Evolutionary conservation across 2,113 vertebrate species (phyloP), one percentile per base, ranked within the genome.

Genomic region (Oenanthe oenanthe): DNA sequence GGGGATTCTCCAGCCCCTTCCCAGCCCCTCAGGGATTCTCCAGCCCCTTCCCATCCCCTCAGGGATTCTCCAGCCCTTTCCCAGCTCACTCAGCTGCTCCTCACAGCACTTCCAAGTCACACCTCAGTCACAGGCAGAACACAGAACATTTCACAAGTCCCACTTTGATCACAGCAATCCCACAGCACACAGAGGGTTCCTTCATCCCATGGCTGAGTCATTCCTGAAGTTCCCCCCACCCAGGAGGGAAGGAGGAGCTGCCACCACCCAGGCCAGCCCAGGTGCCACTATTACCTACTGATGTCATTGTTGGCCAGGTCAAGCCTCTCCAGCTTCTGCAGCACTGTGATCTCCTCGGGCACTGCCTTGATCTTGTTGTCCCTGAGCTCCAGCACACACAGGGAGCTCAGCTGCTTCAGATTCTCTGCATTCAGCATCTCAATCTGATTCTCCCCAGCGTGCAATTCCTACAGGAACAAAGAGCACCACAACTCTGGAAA

Each of bases 261-360:
- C 43, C 67, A 36, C 4, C 12, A 88, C 29, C 20, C 81, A 81
- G 58, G 20, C 62, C 13, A 32, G 61, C 15, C 31, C 75, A 26
- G 56, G 34, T 66, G 75, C 45, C 79, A 53, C 48, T 61, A 98
- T 93, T 98, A 99, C 99, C 96, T 99, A 96, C 98, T 97, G 83
- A 99, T 98, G 94, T 99, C 98, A 95, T 99, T 99, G 98, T 99
- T 99, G 79, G 98, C 93, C 36, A 99, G 98, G 96, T 99, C 99
- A 22, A 99, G 98, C 1, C 99, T 98, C 86, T 99, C 98, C 93
- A 99, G 97, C 29, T 98, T 98, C 86, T 97, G 96, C 67, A 99
- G 98, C 21, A 98, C 61, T 26, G 97, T 87, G 45, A 99, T 98
- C 96, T 99, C 98, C 60, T 99, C 98, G 6, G 99, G 99, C 79